These are phyloP conservation scores for Heliconius sara DNA, from an alignment of 2,888 invertebrate genomes.

Conservation along the genomic window DNA sequence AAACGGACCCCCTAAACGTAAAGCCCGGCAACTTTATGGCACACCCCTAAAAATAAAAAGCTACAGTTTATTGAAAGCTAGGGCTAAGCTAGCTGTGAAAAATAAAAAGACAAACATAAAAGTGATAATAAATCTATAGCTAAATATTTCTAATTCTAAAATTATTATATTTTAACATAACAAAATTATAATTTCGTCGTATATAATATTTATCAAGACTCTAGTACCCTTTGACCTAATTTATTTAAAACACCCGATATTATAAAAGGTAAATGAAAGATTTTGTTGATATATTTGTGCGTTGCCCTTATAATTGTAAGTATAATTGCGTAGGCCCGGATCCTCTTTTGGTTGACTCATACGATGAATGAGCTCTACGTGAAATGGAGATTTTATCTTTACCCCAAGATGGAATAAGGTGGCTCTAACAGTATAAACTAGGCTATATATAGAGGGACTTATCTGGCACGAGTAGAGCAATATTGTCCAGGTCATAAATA, in stretches of 20 bases:
- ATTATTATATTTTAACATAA: background rate
- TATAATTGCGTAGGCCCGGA: slow-evolving; percentile 64
- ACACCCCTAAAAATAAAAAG: slow-evolving; percentile 9
- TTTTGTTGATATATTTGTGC: slow-evolving; percentile 60
- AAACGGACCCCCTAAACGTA: slow-evolving; percentile 40
- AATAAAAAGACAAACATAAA: background rate
- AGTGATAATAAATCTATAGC: background rate
- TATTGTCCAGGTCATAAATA: slow-evolving; percentile 78
- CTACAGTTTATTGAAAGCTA: background rate
- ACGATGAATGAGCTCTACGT: slow-evolving; percentile 77
- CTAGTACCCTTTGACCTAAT: slow-evolving; percentile 17
- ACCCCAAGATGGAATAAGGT: slow-evolving; percentile 73
- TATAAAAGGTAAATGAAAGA: slow-evolving; percentile 61
- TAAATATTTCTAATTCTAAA: background rate
- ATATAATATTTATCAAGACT: slow-evolving; percentile 1
- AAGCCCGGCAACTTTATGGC: slow-evolving; percentile 20
- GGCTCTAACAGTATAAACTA: slow-evolving; percentile 75
- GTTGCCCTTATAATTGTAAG: slow-evolving; percentile 65
- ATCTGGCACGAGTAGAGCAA: slow-evolving; percentile 70
- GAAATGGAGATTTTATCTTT: slow-evolving; percentile 81
- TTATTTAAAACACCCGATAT: slow-evolving; percentile 45
- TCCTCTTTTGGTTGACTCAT: slow-evolving; percentile 66
- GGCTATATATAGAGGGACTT: slow-evolving; percentile 74
- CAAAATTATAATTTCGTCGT: background rate
- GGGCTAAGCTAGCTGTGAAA: background rate